Evolutionary conservation across 2,113 vertebrate genomes (phyloP).

Genomic region (Fulmarus glacialis): DNA sequence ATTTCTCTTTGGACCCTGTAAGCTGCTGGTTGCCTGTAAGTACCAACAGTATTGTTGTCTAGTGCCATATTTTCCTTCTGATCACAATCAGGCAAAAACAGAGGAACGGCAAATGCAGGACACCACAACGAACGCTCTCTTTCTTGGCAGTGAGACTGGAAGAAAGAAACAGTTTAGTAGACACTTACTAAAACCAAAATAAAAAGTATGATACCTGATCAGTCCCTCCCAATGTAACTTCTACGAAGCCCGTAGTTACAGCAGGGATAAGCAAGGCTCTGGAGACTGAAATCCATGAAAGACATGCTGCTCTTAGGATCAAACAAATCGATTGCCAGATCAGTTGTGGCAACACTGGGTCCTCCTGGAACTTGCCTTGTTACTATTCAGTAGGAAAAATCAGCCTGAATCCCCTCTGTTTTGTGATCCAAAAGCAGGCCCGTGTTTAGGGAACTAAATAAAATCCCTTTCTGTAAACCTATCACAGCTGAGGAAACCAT

Average conservation of each 20-base stretch:
- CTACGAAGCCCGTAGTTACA: background rate
- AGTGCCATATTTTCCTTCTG: background rate
- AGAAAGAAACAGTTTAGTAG: background rate
- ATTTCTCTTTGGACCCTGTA: conserved; percentile 33
- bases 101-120: background rate
- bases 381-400: background rate
- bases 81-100: background rate
- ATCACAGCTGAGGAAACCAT: background rate
- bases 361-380: background rate
- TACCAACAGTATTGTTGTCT: background rate
- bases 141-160: background rate
- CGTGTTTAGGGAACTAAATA: background rate
- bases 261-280: background rate
- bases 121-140: background rate
- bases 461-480: background rate
- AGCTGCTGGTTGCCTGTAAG: background rate
- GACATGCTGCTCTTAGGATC: background rate
- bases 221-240: background rate
- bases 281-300: background rate
- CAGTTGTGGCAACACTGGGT: background rate
- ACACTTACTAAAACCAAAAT: background rate
- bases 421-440: background rate
- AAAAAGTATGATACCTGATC: background rate
- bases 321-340: background rate
- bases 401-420: background rate